These are phyloP conservation scores for Bubalus kerabau DNA, from an alignment of 2,113 vertebrate species.

Conservation along the genomic window DNA sequence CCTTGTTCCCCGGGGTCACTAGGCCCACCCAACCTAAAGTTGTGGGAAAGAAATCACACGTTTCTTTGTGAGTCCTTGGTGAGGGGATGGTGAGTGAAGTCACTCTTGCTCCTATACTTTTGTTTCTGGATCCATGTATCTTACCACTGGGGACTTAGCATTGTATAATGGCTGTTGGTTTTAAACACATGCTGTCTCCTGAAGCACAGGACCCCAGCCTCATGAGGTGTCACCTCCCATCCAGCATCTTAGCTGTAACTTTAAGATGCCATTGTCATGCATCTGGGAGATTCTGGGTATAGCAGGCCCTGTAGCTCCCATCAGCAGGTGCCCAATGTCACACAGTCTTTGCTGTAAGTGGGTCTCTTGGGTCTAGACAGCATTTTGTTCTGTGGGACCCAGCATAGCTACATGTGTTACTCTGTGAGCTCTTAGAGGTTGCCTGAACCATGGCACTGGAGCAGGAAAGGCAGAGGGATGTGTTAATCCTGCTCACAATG, in stretches of 20 bases:
- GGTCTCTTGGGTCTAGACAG: background rate
- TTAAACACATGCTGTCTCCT: background rate
- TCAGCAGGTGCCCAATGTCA: accelerated
- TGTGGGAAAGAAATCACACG: accelerated
- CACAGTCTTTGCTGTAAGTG: background rate
- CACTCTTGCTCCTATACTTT: background rate
- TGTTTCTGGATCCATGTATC: background rate
- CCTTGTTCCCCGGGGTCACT: background rate
- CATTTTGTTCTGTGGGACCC: background rate
- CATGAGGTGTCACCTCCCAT: accelerated
- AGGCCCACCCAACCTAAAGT: background rate
- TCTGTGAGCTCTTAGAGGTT: background rate
- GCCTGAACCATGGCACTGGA: background rate
- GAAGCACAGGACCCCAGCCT: background rate
- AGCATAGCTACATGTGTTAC: too few relatives aligned
- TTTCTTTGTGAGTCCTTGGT: background rate
- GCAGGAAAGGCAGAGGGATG: background rate
- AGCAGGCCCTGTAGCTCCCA: background rate
- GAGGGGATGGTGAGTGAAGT: too few relatives aligned
- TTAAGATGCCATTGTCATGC: background rate
- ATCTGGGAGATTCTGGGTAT: background rate
- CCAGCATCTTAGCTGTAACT: background rate
- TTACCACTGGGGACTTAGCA: background rate
- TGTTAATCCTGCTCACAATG: background rate
- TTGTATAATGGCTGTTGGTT: background rate